Percentiles rank a stretch among this genome's conserved stretches.
phyloP scores from a whole-genome alignment of 1,140 invertebrate genomes.

The Cecropterus lyciades region DNA sequence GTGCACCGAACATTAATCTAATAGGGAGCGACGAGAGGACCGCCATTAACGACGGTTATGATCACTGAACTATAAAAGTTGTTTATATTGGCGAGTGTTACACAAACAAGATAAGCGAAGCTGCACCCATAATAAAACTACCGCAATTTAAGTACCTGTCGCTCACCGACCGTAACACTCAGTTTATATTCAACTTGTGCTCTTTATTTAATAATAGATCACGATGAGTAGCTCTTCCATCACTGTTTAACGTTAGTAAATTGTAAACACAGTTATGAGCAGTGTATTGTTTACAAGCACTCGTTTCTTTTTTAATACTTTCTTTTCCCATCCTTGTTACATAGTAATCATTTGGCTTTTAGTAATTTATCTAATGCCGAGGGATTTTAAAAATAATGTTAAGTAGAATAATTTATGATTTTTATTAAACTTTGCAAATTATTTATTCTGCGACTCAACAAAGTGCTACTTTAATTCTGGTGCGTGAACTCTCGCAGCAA shows the following conservation, averaged over 20 bases:
- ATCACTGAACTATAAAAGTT: conserved; percentile 13
- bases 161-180: conserved; percentile 5
- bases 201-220: neutral
- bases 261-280: no score
- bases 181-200: neutral
- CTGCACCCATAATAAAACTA: conserved; percentile 10
- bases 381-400: no score
- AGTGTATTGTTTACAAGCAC: no score
- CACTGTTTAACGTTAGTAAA: no score
- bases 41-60: conserved; percentile 1
- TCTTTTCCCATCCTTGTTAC: no score
- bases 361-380: no score
- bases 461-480: neutral
- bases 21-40: neutral
- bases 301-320: no score
- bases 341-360: no score
- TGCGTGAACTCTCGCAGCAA: neutral
- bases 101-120: conserved; percentile 19
- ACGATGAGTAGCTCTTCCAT: neutral
- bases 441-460: neutral
- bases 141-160: conserved; percentile 19
- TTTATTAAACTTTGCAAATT: neutral
- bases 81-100: conserved; percentile 24
- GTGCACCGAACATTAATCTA: neutral
- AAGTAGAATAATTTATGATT: no score